Conservation (phyloP, 2,797 vertebrate species). For the Xiphorhynchus erythropygius region DNA sequence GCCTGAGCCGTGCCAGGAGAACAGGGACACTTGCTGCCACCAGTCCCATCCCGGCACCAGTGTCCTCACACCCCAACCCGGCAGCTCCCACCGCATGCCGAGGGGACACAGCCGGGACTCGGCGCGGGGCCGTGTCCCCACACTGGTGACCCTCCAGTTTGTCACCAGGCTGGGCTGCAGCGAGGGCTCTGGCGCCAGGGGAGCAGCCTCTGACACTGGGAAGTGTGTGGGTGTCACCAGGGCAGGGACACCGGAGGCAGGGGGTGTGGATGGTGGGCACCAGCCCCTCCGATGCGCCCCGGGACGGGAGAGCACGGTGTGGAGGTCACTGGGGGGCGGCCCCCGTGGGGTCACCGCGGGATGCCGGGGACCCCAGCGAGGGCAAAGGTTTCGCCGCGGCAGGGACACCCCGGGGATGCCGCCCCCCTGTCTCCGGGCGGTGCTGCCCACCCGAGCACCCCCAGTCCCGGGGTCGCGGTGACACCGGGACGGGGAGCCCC, state of each 20-base stretch:
- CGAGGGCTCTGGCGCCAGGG: neutral
- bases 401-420: too few species aligned
- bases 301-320: neutral
- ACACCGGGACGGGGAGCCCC: neutral
- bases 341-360: neutral
- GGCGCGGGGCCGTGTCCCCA: neutral
- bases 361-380: neutral
- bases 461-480: neutral
- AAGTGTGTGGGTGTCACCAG: neutral
- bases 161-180: fast-evolving
- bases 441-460: neutral
- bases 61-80: neutral
- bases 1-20: neutral
- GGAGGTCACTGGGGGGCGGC: neutral
- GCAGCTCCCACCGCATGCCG: neutral
- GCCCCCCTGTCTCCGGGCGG: neutral
- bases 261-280: neutral
- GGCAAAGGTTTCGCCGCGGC: neutral
- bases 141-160: neutral
- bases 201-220: neutral
- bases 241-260: neutral
- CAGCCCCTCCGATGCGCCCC: neutral
- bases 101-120: neutral
- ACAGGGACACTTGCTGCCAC: neutral
- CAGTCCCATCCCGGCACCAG: neutral